Conservation (phyloP, 2,113 vertebrate genomes). For the Clarias gariepinus region DNA sequence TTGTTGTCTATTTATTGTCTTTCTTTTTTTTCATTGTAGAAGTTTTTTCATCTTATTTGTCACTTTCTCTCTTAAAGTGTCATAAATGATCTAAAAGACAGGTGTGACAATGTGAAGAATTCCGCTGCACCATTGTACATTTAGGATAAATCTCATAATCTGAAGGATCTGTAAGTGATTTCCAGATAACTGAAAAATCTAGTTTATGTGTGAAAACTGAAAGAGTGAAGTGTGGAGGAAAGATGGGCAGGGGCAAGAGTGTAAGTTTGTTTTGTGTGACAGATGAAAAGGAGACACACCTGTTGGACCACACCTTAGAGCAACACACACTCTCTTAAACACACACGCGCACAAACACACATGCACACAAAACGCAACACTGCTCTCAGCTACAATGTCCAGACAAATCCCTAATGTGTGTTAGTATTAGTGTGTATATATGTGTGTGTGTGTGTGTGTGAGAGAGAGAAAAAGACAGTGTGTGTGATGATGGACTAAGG, state of each 20-base stretch:
- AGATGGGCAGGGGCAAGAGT: conserved; percentile 48
- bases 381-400: background rate
- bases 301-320: conserved; percentile 50
- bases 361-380: background rate
- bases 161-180: background rate
- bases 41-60: background rate
- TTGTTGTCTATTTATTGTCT: background rate
- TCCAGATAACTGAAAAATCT: background rate
- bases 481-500: conserved; percentile 31
- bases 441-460: background rate
- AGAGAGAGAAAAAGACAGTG: background rate
- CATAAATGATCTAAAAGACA: background rate
- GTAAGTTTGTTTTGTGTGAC: conserved; percentile 52
- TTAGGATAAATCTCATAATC: background rate
- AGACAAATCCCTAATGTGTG: background rate
- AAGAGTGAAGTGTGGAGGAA: background rate
- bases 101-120: background rate
- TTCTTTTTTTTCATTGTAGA: background rate
- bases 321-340: conserved; percentile 6
- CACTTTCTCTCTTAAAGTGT: background rate
- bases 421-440: background rate
- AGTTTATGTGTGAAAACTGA: background rate
- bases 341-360: conserved; percentile 13
- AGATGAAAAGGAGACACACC: conserved; percentile 57
- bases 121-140: background rate